A percentile compares a stretch with the other conserved stretches of the same genome.
phyloP scores from a whole-genome alignment of 2,888 invertebrate genomes.

The Unio pictorum region DNA sequence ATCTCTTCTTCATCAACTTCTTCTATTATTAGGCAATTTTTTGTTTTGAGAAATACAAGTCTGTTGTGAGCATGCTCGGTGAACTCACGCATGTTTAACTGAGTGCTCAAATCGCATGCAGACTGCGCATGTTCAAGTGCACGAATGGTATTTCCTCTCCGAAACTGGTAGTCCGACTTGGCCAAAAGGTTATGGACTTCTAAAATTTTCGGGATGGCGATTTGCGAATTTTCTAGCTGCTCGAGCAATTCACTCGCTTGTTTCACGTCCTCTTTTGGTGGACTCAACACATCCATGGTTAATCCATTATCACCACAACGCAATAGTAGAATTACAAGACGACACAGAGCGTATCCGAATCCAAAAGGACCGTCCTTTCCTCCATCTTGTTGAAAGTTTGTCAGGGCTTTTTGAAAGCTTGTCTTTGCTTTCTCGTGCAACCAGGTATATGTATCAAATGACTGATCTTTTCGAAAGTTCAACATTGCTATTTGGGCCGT shows the following conservation, averaged over 20 bases:
- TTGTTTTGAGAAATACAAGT: conserved; percentile 14
- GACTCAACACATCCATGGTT: conserved; percentile 27
- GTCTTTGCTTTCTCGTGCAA: conserved; percentile 25
- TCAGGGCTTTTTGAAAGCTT: conserved; percentile 35
- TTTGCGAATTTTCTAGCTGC: conserved; percentile 34
- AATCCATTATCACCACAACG: conserved; percentile 38
- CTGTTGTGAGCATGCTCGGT: conserved; percentile 38
- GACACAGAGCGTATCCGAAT: conserved; percentile 36
- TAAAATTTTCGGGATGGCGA: conserved; percentile 32
- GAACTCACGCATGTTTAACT: conserved; percentile 34
- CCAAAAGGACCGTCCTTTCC: conserved; percentile 48
- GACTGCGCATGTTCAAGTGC: conserved; percentile 33
- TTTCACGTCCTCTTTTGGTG: conserved; percentile 21
- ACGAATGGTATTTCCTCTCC: conserved; percentile 18
- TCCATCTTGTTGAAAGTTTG: conserved; percentile 36
- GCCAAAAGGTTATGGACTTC: conserved; percentile 35
- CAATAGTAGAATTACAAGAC: conserved; percentile 28
- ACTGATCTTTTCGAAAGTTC: conserved; percentile 29
- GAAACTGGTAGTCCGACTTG: conserved; percentile 38
- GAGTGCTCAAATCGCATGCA: conserved; percentile 21
- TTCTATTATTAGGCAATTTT: conserved; percentile 1
- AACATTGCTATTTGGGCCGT: conserved; percentile 30
- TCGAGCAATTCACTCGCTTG: conserved; percentile 26
- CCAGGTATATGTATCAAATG: conserved; percentile 20
- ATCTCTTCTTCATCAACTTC: conserved; percentile 18